phyloP scores from a whole-genome alignment of 2,113 vertebrate species.

The Tinamus guttatus region DNA sequence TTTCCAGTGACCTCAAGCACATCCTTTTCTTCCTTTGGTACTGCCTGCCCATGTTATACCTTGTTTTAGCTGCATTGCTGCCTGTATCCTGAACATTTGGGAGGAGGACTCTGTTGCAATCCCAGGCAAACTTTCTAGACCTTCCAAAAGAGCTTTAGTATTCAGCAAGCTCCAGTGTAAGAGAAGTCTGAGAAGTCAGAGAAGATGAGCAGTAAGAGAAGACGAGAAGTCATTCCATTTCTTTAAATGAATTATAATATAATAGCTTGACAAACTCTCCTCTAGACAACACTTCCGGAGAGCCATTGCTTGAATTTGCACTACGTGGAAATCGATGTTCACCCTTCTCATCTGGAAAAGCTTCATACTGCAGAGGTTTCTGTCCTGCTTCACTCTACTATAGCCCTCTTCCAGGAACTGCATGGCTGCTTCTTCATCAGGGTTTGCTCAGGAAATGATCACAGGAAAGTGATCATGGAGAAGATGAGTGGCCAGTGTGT shows the following conservation, averaged over 20 bases:
- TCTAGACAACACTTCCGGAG: background rate
- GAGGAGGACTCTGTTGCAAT: background rate
- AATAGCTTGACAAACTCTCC: background rate
- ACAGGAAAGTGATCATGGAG: background rate
- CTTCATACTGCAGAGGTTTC: background rate
- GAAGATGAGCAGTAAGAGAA: too few relatives aligned
- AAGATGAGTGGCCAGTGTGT: fast-evolving
- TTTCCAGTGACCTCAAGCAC: background rate
- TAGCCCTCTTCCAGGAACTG: background rate
- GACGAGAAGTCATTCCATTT: background rate
- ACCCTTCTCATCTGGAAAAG: background rate
- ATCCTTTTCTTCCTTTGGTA: background rate
- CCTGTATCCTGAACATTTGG: background rate
- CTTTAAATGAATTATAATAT: background rate
- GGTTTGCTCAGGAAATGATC: background rate
- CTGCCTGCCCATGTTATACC: background rate
- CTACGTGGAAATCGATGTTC: background rate
- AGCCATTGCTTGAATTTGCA: fast-evolving
- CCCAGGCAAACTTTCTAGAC: background rate
- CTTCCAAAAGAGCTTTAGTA: background rate
- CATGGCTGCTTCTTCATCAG: background rate
- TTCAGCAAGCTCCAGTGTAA: background rate
- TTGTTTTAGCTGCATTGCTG: background rate
- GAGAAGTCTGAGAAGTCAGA: too few relatives aligned
- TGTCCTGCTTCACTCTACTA: background rate